Evolutionary conservation across 2,888 invertebrate species (phyloP).

Genomic region (Rotaria socialis): DNA sequence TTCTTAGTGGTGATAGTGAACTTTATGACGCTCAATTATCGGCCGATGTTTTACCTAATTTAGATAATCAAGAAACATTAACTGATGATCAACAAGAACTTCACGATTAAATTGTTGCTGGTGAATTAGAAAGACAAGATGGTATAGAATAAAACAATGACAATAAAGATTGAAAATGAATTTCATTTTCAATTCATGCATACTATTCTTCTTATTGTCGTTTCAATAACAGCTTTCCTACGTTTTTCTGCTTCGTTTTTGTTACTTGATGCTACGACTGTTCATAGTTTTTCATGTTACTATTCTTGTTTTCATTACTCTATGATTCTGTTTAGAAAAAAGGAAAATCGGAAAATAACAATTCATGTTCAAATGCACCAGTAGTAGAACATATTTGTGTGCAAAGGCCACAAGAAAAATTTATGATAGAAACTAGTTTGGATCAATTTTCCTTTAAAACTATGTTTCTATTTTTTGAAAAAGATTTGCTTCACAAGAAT

Average conservation of each 20-base stretch:
- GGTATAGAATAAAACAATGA: background rate
- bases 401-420: too few species aligned
- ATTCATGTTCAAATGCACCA: too few species aligned
- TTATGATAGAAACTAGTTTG: too few species aligned
- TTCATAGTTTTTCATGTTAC: background rate
- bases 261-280: background rate
- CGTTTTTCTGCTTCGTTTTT: background rate
- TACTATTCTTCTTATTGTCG: background rate
- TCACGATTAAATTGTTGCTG: background rate
- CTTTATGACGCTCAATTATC: background rate
- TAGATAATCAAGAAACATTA: background rate
- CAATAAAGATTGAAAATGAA: background rate
- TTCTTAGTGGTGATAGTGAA: background rate
- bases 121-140: background rate
- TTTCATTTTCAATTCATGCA: background rate
- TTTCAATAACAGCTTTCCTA: background rate
- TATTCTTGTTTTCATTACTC: background rate
- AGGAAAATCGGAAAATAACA: too few species aligned
- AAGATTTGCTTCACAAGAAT: too few species aligned
- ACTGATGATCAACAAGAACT: background rate
- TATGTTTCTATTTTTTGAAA: too few species aligned
- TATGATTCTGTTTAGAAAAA: background rate
- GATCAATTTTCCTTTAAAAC: too few species aligned
- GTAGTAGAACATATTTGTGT: too few species aligned
- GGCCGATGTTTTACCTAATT: background rate